Percentiles rank a stretch among this genome's conserved stretches.
Evolutionary conservation across 2,888 invertebrate species (phyloP).

Genomic region (Ethmia dodecea): DNA sequence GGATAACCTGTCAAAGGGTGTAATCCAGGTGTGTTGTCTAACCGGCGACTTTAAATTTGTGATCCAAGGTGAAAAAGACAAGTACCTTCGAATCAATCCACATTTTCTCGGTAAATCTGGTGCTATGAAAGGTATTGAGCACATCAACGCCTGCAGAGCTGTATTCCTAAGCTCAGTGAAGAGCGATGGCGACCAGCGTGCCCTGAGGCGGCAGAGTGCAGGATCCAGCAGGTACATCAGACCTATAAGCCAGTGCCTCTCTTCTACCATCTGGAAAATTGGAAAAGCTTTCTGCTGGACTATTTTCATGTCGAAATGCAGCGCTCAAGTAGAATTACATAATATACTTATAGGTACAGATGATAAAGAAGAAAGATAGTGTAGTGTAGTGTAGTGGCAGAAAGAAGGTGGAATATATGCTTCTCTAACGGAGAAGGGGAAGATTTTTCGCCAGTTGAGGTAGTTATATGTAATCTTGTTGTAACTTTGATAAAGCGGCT

Average conservation of each 20-base stretch:
- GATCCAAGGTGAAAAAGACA: not conserved
- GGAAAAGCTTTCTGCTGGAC: not conserved
- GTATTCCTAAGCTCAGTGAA: constrained; percentile 49
- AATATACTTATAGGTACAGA: not conserved
- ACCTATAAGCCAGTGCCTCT: constrained; percentile 49
- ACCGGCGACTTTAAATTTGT: no score
- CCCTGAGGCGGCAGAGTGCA: constrained; percentile 38
- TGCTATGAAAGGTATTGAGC: constrained; percentile 32
- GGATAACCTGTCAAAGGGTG: no score
- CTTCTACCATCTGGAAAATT: constrained; percentile 42
- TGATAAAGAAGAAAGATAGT: not conserved
- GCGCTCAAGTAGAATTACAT: no score
- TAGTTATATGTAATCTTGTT: no score
- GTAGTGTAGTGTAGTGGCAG: no score
- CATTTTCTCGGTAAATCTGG: constrained; percentile 31
- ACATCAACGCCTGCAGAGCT: constrained; percentile 50
- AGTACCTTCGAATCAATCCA: constrained; percentile 50
- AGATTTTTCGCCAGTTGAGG: no score
- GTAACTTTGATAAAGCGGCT: no score
- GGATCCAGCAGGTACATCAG: constrained; percentile 60
- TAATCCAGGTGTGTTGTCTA: no score
- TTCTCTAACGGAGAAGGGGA: no score
- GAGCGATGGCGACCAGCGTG: constrained; percentile 44
- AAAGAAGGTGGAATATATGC: no score
- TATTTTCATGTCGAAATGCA: no score